Evolutionary conservation across 2,797 vertebrate species (phyloP).

Genomic region (Brotogeris chrysoptera): DNA sequence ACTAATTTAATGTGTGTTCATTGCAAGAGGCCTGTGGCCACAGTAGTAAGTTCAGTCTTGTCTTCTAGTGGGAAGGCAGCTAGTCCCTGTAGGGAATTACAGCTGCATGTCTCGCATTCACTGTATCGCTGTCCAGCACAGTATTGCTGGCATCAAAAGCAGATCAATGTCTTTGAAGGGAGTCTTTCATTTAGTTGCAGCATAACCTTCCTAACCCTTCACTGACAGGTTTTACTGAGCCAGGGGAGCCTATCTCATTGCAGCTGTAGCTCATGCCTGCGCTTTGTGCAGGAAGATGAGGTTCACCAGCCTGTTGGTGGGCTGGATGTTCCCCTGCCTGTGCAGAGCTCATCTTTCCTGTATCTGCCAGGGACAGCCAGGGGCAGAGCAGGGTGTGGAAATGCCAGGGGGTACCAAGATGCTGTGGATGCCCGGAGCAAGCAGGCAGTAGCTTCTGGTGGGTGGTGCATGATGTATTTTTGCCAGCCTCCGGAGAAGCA

Average conservation of each 20-base stretch:
- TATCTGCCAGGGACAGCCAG: accelerated
- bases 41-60: not conserved
- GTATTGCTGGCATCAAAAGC: accelerated
- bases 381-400: not conserved
- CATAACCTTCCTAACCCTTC: too few species aligned
- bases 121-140: not conserved
- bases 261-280: accelerated
- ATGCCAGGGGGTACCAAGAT: not conserved
- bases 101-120: accelerated
- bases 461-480: not conserved
- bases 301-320: not conserved
- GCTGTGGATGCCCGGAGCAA: not conserved
- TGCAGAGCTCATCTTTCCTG: accelerated
- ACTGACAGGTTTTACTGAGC: accelerated
- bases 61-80: not conserved
- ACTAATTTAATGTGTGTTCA: not conserved
- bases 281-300: not conserved
- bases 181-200: accelerated
- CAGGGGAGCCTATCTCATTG: accelerated
- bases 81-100: not conserved
- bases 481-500: not conserved
- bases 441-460: not conserved
- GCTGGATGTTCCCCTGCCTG: not conserved
- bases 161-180: not conserved
- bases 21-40: not conserved